Conservation (phyloP, 2,888 invertebrate genomes). For the Drosophila pseudotakahashii region DNA sequence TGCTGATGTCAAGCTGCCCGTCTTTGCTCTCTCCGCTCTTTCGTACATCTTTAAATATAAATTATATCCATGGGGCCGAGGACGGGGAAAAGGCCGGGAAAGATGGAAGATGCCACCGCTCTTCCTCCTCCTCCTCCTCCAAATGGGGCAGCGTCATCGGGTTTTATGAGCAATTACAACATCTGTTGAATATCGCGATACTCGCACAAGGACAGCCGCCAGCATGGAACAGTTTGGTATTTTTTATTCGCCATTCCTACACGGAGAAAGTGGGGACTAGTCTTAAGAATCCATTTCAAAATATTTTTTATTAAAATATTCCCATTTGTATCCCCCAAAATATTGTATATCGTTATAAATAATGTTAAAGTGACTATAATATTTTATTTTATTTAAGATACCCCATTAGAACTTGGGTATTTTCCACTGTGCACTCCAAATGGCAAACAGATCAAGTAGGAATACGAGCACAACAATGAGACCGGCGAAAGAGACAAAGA, state of each 20-base stretch:
- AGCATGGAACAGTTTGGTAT: conserved; percentile 34
- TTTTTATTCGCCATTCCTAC: conserved; percentile 21
- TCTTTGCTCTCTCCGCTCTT: conserved; percentile 12
- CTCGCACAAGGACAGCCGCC: conserved; percentile 22
- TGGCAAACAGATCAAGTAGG: conserved; percentile 34
- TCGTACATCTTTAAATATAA: conserved; percentile 62
- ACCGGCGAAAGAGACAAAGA: conserved; percentile 18
- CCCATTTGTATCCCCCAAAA: no score
- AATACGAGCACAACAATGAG: conserved; percentile 35
- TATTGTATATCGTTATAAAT: no score
- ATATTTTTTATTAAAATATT: no score
- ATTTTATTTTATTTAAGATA: not conserved
- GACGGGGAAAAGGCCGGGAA: conserved; percentile 1
- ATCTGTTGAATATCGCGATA: conserved; percentile 78
- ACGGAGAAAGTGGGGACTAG: not conserved
- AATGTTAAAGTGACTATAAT: not conserved
- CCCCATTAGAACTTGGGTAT: not conserved
- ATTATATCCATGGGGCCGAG: conserved; percentile 43
- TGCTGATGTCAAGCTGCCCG: conserved; percentile 63
- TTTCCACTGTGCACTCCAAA: conserved; percentile 6
- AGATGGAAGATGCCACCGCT: conserved; percentile 45
- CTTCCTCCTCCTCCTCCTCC: conserved; percentile 33
- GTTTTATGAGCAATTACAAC: conserved; percentile 82
- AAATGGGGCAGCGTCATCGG: conserved; percentile 78
- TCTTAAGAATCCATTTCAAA: no score